A percentile compares a stretch with the other conserved stretches of the same genome.
Conservation (phyloP, 2,113 vertebrate species). For the Tursiops truncatus region DNA sequence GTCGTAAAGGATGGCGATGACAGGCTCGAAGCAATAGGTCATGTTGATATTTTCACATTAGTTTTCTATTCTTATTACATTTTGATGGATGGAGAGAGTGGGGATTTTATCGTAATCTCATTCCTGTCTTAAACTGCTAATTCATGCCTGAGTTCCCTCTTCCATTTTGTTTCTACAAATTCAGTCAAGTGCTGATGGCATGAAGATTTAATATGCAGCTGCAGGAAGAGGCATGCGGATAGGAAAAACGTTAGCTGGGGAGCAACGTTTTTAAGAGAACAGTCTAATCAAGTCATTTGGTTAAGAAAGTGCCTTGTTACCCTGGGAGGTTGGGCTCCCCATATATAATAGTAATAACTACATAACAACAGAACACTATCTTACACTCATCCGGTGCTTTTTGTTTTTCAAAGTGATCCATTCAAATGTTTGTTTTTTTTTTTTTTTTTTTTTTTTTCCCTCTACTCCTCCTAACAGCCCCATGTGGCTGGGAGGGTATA, state of each 20-base stretch:
- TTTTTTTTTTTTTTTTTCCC: background rate
- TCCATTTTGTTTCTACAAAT: conserved; percentile 71
- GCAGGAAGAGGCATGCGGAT: background rate
- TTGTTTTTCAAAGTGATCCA: conserved; percentile 58
- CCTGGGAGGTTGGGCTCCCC: background rate
- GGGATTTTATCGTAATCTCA: conserved; percentile 60
- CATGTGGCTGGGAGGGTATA: no score
- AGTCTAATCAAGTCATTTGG: conserved; percentile 47
- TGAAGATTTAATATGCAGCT: conserved; percentile 71
- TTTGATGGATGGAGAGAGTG: conserved; percentile 67
- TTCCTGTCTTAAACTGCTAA: conserved; percentile 69
- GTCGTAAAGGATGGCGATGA: background rate
- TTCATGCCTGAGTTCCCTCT: conserved; percentile 70
- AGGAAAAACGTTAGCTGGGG: background rate
- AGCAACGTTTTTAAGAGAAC: background rate
- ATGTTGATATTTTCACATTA: conserved; percentile 13
- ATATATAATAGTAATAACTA: background rate
- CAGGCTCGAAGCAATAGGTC: conserved; percentile 25
- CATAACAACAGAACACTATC: background rate
- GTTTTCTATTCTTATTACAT: conserved; percentile 64
- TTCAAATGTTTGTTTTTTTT: background rate
- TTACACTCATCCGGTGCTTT: background rate
- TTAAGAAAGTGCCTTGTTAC: background rate
- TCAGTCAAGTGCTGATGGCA: conserved; percentile 70
- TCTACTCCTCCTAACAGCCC: background rate